These are phyloP conservation scores for Luscinia megarhynchos DNA, from an alignment of 2,797 vertebrate genomes.

Conservation along the genomic window DNA sequence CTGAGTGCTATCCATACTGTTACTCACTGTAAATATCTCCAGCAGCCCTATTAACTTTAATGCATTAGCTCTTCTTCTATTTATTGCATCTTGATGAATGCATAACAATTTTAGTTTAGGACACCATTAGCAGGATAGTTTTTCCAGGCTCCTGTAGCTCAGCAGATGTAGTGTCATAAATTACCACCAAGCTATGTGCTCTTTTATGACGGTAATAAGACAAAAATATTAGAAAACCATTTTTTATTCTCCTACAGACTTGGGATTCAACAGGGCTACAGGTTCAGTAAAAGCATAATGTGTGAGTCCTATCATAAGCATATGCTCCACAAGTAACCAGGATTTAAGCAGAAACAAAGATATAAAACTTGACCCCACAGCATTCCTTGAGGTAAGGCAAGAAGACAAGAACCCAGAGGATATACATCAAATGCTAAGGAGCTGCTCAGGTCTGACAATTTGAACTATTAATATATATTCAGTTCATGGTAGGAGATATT, in stretches of 20 bases:
- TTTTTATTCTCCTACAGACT: background rate
- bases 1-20: constrained; percentile 9
- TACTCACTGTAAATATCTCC: constrained; percentile 56
- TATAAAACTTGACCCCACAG: background rate
- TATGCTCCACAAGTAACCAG: background rate
- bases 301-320: background rate
- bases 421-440: background rate
- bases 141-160: constrained; percentile 44
- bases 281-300: background rate
- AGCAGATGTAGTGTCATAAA: constrained; percentile 41
- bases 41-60: constrained; percentile 62
- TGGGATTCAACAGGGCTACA: background rate
- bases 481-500: background rate
- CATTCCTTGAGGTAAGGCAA: background rate
- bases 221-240: constrained; percentile 46
- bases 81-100: constrained; percentile 62
- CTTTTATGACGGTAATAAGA: constrained; percentile 30
- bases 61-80: constrained; percentile 50
- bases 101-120: constrained; percentile 63
- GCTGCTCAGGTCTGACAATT: background rate
- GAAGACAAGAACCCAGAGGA: background rate
- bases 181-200: background rate
- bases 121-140: constrained; percentile 40
- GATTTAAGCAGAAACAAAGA: background rate
- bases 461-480: background rate